phyloP scores from a whole-genome alignment of 2,888 invertebrate genomes.

The Fissipunctia ypsillon region DNA sequence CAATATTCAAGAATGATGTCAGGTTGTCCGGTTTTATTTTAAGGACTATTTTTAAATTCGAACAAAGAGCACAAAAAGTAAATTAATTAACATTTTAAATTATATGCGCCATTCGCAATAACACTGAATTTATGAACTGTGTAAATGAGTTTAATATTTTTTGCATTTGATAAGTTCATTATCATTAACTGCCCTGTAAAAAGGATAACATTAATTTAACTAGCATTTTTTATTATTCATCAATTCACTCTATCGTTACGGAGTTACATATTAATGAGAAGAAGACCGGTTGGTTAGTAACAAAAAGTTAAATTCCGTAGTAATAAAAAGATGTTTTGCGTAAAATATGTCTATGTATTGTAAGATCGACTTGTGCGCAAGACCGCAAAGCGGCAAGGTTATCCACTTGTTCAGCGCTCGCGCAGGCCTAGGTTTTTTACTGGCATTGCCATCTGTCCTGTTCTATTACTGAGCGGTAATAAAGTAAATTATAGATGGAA shows the following conservation, averaged over 20 bases:
- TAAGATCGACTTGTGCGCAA: slow-evolving; percentile 66
- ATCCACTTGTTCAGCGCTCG: slow-evolving; percentile 68
- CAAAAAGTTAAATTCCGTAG: slow-evolving; percentile 44
- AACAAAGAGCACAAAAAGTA: background rate
- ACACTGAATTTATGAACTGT: slow-evolving; percentile 19
- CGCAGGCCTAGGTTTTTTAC: slow-evolving; percentile 70
- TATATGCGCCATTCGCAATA: background rate
- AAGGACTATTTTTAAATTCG: background rate
- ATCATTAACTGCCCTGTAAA: background rate
- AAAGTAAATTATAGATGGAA: slow-evolving; percentile 56
- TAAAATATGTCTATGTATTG: slow-evolving; percentile 57
- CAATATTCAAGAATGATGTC: background rate
- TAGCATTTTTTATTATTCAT: slow-evolving; percentile 52
- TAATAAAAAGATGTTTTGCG: slow-evolving; percentile 47
- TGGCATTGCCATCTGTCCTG: slow-evolving; percentile 65
- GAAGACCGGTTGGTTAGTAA: slow-evolving; percentile 47
- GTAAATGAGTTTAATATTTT: slow-evolving; percentile 29
- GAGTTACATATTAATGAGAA: slow-evolving; percentile 28
- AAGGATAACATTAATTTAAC: slow-evolving; percentile 23
- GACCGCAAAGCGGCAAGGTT: slow-evolving; percentile 76
- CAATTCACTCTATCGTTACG: slow-evolving; percentile 51
- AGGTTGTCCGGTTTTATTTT: background rate
- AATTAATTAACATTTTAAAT: slow-evolving; percentile 20
- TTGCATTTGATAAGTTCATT: slow-evolving; percentile 14
- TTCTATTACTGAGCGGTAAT: slow-evolving; percentile 58